Evolutionary conservation across 1,140 invertebrate genomes (phyloP), one percentile per base, ranked within the genome.

Genomic region (Sycobia sp.): DNA sequence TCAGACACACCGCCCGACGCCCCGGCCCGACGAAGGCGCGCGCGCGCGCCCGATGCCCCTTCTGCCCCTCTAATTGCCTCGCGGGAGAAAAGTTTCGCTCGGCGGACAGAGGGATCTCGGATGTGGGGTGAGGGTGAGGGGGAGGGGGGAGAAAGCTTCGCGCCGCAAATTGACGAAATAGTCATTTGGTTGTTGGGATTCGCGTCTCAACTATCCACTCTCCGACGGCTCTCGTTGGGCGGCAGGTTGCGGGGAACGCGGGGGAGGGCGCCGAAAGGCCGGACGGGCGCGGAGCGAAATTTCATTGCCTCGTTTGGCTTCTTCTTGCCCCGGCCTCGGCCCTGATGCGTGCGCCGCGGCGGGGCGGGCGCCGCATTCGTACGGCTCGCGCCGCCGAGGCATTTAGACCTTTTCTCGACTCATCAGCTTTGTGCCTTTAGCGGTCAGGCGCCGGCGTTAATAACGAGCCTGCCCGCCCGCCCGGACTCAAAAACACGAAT

Each of bases 391-490:
- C 61, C 61, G 51, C 57, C 62, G 71, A 69, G 70, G 71, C 73
- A 76, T 76, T 77, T 76, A 76, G 73, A 76, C 73, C 73, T 76
- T 75, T 74, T 73, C 68, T 70, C 71, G 72, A 71, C 76, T 77
- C 76, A 76, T 77, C 76, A 76, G 73, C 76, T 77, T 77, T 76
- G 75, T 75, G 74, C 73, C 75, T 72, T 75, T 69, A 36, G 39
- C 22, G 29, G 62, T 66, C 50, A 61, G 56, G 20, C 66, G 66
- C 46, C 36, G 36, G 61, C 49, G 62, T 58, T 72, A 71, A 76
- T 74, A 75, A 76, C 68, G 71, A 65, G 72, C 68, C 69, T 67
- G 71, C 62, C 66, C 43, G 32, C 16, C 14, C 39, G 38, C 55
- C n/a, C 43, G 59, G 70, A 61, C 70, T 74, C 74, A 72, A 73